Evolutionary conservation across 2,888 invertebrate species (phyloP).

Genomic region (Parnassius apollo): DNA sequence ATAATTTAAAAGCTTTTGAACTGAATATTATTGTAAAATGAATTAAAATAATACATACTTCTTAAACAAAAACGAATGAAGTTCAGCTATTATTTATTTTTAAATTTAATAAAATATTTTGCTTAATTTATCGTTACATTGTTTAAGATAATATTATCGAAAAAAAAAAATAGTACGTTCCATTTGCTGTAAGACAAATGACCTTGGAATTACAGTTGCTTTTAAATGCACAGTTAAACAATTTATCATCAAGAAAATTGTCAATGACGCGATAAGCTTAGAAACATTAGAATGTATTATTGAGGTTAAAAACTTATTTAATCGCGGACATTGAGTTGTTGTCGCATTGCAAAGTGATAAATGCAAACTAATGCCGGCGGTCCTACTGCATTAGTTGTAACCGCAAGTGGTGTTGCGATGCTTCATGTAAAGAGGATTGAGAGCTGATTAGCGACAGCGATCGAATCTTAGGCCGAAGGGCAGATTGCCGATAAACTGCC

Average conservation of each 20-base stretch:
- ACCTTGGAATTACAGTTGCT: conserved; percentile 1
- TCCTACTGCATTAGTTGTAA: conserved; percentile 40
- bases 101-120: not conserved
- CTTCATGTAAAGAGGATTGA: conserved; percentile 64
- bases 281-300: conserved; percentile 13
- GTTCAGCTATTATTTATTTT: no score
- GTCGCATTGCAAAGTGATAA: conserved; percentile 11
- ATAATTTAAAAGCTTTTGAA: no score
- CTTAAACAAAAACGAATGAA: no score
- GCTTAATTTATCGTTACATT: not conserved
- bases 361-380: conserved; percentile 22
- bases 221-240: conserved; percentile 11
- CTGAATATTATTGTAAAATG: no score
- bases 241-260: conserved; percentile 13
- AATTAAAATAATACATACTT: no score
- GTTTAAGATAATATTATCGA: not conserved
- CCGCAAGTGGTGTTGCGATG: conserved; percentile 49
- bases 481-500: conserved; percentile 72
- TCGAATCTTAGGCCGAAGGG: conserved; percentile 77
- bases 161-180: not conserved
- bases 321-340: conserved; percentile 11
- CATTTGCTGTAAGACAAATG: not conserved
- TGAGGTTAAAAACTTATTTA: conserved; percentile 15
- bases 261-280: conserved; percentile 9
- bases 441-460: conserved; percentile 72